These are phyloP conservation scores for Denticeps clupeoides DNA, from an alignment of 2,797 vertebrate species.

Conservation along the genomic window DNA sequence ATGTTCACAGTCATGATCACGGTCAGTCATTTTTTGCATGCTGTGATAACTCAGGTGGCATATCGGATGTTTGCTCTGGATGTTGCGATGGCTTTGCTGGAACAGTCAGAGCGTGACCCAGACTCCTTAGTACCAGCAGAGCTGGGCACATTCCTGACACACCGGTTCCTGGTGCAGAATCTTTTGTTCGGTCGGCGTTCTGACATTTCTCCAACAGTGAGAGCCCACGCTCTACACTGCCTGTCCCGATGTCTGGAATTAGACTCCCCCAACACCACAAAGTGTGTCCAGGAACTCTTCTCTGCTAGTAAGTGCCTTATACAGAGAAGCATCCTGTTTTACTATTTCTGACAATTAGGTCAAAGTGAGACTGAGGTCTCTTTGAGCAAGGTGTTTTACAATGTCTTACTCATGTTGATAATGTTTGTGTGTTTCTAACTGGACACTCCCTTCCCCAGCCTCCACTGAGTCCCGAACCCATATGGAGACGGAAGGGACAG, in stretches of 20 bases:
- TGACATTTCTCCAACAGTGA: constrained; percentile 68
- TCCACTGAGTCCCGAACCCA: constrained; percentile 33
- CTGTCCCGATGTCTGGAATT: constrained; percentile 78
- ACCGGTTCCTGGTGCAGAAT: constrained; percentile 76
- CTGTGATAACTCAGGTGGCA: constrained; percentile 66
- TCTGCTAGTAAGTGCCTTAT: constrained; percentile 59
- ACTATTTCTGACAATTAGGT: background rate
- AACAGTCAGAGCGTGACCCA: constrained; percentile 65
- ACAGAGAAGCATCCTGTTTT: background rate
- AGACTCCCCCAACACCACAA: constrained; percentile 42
- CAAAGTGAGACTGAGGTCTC: too few relatives aligned
- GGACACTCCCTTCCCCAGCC: too few relatives aligned
- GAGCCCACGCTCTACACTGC: constrained; percentile 74
- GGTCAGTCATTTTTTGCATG: too few relatives aligned
- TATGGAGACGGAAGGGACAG: constrained; percentile 39
- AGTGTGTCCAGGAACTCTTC: constrained; percentile 67
- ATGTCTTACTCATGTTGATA: background rate
- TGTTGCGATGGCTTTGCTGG: constrained; percentile 73
- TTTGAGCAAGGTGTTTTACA: too few relatives aligned
- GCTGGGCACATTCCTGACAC: constrained; percentile 70
- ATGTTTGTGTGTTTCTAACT: too few relatives aligned
- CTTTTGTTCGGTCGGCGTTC: constrained; percentile 73
- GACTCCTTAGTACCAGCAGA: too few relatives aligned
- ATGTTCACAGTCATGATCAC: too few relatives aligned
- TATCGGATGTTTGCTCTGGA: constrained; percentile 82